phyloP scores from a whole-genome alignment of 1,140 invertebrate species.

The Nasonia giraulti region DNA sequence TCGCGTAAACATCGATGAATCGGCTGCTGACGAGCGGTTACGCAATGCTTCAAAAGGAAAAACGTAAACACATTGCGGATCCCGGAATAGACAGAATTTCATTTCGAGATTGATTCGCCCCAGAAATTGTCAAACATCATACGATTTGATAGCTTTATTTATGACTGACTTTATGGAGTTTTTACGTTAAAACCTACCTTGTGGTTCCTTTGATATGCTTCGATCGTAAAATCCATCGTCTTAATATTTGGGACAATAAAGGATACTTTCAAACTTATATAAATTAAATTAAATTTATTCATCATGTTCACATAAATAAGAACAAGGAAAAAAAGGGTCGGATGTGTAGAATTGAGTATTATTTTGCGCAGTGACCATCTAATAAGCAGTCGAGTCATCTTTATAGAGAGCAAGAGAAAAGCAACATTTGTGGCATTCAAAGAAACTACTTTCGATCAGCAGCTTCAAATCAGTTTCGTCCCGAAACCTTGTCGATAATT shows the following conservation, averaged over 20 bases:
- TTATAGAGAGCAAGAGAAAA: not conserved
- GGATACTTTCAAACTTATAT: not conserved
- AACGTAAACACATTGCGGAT: too few relatives aligned
- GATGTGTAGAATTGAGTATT: not conserved
- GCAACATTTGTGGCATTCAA: not conserved
- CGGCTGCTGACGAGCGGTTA: too few relatives aligned
- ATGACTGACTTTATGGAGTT: too few relatives aligned
- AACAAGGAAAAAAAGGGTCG: not conserved
- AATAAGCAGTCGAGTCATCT: not conserved
- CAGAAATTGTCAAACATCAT: too few relatives aligned
- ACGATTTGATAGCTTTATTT: too few relatives aligned
- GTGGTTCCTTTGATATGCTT: too few relatives aligned
- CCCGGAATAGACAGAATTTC: too few relatives aligned
- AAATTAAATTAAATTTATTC: not conserved
- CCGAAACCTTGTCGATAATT: slow-evolving; percentile 64
- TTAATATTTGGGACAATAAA: not conserved
- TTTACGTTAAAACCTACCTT: too few relatives aligned
- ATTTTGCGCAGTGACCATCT: not conserved
- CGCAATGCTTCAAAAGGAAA: too few relatives aligned
- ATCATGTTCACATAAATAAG: not conserved
- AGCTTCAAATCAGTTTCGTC: not conserved
- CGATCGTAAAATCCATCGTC: too few relatives aligned
- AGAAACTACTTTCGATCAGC: not conserved
- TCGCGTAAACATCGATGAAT: too few relatives aligned
- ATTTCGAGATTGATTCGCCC: too few relatives aligned